Conservation (phyloP, 2,113 vertebrate genomes). For the Calidris pygmaea region DNA sequence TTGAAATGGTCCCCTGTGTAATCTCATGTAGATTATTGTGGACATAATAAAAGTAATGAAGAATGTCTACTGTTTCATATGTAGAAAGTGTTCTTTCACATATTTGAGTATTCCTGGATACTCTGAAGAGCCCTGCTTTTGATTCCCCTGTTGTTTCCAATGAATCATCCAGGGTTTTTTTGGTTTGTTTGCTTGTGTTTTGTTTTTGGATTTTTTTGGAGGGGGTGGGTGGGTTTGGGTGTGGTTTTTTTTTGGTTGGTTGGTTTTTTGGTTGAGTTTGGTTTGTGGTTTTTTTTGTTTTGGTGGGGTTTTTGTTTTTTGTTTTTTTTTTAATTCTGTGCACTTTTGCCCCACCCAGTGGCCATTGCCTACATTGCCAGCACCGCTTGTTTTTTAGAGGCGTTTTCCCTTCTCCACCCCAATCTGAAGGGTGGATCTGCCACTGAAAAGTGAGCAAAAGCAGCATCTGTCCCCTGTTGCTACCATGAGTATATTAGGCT, state of each 20-base stretch:
- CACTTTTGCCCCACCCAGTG: conserved; percentile 71
- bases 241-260: not conserved
- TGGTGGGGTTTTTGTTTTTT: too few species aligned
- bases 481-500: conserved; percentile 8
- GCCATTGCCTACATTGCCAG: conserved; percentile 19
- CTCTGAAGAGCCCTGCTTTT: not conserved
- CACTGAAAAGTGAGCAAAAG: conserved; percentile 30
- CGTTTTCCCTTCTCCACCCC: not conserved
- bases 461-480: conserved; percentile 32
- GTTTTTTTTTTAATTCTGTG: not conserved
- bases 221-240: too few species aligned
- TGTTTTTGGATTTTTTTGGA: too few species aligned
- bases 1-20: not conserved
- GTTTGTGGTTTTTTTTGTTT: not conserved
- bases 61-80: not conserved
- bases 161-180: not conserved
- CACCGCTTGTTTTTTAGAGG: not conserved
- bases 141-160: fast-evolving
- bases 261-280: not conserved
- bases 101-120: not conserved
- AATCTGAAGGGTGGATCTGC: not conserved
- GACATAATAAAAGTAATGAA: not conserved
- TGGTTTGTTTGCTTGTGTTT: too few species aligned
- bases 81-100: not conserved
- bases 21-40: not conserved